Evolutionary conservation across 2,797 vertebrate species (phyloP).

Genomic region (Myoxocephalus aenaeus): DNA sequence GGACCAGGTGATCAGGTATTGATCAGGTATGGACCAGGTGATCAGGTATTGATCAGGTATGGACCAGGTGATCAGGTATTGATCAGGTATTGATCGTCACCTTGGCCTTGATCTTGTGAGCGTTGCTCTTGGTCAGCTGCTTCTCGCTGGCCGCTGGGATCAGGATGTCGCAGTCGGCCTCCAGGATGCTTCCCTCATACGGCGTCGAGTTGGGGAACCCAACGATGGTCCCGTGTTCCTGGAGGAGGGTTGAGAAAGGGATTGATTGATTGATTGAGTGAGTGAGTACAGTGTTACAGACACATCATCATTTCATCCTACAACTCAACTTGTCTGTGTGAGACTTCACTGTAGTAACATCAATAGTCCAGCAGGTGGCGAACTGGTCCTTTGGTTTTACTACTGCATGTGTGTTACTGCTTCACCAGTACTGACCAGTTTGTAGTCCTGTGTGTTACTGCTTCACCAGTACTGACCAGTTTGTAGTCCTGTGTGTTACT

Average conservation of each 20-base stretch:
- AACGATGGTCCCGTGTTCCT: conserved; percentile 87
- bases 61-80: too few species aligned
- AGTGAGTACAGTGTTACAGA: too few species aligned
- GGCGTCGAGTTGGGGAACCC: conserved; percentile 91
- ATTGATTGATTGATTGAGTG: background rate
- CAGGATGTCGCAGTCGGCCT: conserved; percentile 95
- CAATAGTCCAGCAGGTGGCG: background rate
- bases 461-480: conserved; percentile 53
- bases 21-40: too few species aligned
- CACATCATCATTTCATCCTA: too few species aligned
- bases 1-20: too few species aligned
- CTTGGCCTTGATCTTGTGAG: conserved; percentile 94
- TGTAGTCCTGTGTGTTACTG: conserved; percentile 81
- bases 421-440: conserved; percentile 65
- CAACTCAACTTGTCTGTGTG: background rate
- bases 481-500: conserved; percentile 83
- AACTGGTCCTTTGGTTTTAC: background rate
- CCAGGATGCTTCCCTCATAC: conserved; percentile 92
- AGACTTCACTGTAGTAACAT: background rate
- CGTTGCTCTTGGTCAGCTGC: conserved; percentile 93
- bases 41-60: too few species aligned
- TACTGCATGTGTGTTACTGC: background rate
- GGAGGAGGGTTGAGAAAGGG: background rate
- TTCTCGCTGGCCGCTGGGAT: conserved; percentile 97
- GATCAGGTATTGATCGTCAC: conserved; percentile 65